These are phyloP conservation scores for Limanda limanda DNA, from an alignment of 2,113 vertebrate genomes.

Conservation along the genomic window DNA sequence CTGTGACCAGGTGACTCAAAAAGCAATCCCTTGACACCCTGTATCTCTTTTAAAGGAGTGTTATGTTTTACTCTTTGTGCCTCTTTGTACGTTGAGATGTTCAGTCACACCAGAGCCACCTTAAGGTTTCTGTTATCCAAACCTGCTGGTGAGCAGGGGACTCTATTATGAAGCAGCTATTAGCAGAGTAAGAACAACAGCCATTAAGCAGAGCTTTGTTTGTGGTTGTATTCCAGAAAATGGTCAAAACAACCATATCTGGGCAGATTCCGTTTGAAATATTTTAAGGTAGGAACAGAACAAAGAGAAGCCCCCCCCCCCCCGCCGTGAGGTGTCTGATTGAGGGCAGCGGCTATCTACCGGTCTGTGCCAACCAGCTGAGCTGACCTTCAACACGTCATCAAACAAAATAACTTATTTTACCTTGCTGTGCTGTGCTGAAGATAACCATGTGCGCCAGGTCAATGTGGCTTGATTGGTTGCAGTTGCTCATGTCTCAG, in stretches of 20 bases:
- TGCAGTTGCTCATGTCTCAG: background rate
- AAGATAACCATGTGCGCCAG: background rate
- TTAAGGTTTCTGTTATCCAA: no score
- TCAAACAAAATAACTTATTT: background rate
- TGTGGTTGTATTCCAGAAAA: background rate
- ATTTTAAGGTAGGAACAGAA: background rate
- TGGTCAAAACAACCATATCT: background rate
- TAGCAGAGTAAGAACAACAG: background rate
- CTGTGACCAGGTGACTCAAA: background rate
- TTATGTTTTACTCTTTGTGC: background rate
- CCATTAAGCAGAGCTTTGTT: background rate
- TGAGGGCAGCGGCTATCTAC: background rate
- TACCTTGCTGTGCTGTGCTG: background rate
- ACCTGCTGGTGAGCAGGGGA: no score
- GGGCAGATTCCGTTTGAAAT: no score
- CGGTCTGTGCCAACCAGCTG: background rate
- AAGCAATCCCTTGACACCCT: no score
- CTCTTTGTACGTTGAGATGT: background rate
- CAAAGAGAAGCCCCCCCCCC: background rate
- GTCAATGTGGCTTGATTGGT: background rate
- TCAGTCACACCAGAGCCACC: background rate
- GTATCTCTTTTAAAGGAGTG: background rate
- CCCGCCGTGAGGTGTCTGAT: background rate
- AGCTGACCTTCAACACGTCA: conserved; percentile 6
- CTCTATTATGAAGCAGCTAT: background rate